Percentiles rank a stretch among this genome's conserved stretches.
phyloP scores from a whole-genome alignment of 2,797 vertebrate genomes.

The Neostethus bicornis region DNA sequence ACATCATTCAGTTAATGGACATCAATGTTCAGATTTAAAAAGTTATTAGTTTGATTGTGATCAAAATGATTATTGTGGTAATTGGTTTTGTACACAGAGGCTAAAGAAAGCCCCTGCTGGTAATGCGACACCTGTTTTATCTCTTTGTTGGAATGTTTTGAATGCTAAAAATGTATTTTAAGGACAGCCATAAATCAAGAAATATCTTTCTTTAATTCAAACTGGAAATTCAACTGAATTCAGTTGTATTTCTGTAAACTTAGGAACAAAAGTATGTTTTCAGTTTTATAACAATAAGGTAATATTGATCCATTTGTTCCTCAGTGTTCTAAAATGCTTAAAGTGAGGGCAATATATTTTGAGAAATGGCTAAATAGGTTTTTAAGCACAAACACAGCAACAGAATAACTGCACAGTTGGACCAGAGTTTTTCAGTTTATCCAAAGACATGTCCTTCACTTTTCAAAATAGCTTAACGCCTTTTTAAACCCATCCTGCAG shows the following conservation, averaged over 20 bases:
- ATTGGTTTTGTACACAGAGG: slow-evolving; percentile 46
- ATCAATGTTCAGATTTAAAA: slow-evolving; percentile 52
- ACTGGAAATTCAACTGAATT: background rate
- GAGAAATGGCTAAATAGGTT: background rate
- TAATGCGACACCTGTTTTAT: slow-evolving; percentile 39
- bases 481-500: slow-evolving; percentile 40
- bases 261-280: too few species aligned
- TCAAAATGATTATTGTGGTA: slow-evolving; percentile 48
- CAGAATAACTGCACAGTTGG: background rate
- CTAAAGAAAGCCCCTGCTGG: slow-evolving; percentile 25
- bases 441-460: slow-evolving; percentile 32
- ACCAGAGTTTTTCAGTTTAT: slow-evolving; percentile 23
- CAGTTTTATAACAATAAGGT: background rate
- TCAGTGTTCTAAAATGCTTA: too few species aligned
- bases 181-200: slow-evolving; percentile 11
- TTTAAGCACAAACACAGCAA: background rate
- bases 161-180: too few species aligned
- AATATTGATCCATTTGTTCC: too few species aligned
- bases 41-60: slow-evolving; percentile 55
- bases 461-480: slow-evolving; percentile 37
- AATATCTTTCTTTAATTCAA: background rate
- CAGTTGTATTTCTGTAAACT: background rate
- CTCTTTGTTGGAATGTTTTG: slow-evolving; percentile 12
- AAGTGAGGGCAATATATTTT: background rate
- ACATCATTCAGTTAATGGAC: slow-evolving; percentile 53